phyloP scores from a whole-genome alignment of 2,113 vertebrate genomes.

The Caretta caretta region DNA sequence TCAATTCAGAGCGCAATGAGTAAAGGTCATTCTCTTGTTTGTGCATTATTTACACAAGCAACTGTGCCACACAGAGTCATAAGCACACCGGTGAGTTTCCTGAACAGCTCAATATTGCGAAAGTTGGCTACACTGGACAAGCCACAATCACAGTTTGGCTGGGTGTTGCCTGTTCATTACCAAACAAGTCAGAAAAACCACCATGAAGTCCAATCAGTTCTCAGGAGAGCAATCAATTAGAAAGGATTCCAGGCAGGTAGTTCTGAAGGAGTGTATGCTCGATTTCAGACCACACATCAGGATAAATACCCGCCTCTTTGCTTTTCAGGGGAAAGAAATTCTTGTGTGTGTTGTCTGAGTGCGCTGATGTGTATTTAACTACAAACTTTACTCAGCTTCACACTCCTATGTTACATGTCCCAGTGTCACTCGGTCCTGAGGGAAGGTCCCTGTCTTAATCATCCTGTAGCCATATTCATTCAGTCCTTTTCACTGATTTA shows the following conservation, averaged over 20 bases:
- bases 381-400: not conserved
- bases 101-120: not conserved
- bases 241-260: not conserved
- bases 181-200: not conserved
- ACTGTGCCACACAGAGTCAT: not conserved
- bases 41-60: not conserved
- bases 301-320: conserved; percentile 10
- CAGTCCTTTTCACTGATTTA: not conserved
- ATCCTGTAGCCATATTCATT: not conserved
- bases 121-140: not conserved
- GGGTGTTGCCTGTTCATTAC: not conserved
- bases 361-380: not conserved
- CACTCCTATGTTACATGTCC: not conserved
- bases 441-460: not conserved
- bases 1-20: not conserved
- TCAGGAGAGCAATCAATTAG: not conserved
- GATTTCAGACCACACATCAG: not conserved
- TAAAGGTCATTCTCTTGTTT: conserved; percentile 29
- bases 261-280: not conserved
- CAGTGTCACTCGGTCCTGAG: not conserved
- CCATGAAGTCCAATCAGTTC: not conserved
- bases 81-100: not conserved
- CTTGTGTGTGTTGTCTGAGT: not conserved
- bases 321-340: not conserved
- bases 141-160: not conserved